A percentile compares a stretch with the other conserved stretches of the same genome.
Evolutionary conservation across 1,140 invertebrate species (phyloP).

Genomic region (Pseudachorutes palmiensis): DNA sequence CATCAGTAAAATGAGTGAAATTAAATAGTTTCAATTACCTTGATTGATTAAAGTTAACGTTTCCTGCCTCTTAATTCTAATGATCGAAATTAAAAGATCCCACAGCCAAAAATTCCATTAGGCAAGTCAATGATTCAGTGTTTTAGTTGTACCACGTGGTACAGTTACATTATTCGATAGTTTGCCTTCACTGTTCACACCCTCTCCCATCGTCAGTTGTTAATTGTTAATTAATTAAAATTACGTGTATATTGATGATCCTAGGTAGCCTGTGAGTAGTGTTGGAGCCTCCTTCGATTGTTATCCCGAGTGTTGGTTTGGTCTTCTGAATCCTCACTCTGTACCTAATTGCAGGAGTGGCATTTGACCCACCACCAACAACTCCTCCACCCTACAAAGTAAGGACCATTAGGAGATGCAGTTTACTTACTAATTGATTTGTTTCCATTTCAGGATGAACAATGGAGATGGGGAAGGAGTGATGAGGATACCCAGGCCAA

Average conservation of each 20-base stretch:
- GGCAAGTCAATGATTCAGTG: too few species aligned
- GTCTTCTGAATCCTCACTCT: slow-evolving; percentile 77
- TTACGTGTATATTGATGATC: slow-evolving; percentile 93
- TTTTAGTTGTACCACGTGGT: too few species aligned
- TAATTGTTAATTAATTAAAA: slow-evolving; percentile 37
- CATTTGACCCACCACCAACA: background rate
- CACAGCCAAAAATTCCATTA: too few species aligned
- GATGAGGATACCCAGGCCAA: too few species aligned
- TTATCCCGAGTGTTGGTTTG: slow-evolving; percentile 87
- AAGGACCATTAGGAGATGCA: too few species aligned
- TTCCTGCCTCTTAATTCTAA: too few species aligned
- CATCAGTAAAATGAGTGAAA: too few species aligned
- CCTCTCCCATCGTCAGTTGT: background rate
- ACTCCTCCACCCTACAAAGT: background rate
- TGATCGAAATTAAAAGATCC: too few species aligned
- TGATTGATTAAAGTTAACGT: background rate
- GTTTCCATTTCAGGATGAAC: too few species aligned
- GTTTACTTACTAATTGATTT: too few species aligned
- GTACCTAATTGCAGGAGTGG: slow-evolving; percentile 23
- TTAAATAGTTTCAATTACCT: background rate
- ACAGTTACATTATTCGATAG: too few species aligned
- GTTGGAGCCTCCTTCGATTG: slow-evolving; percentile 92
- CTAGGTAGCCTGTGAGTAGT: slow-evolving; percentile 85
- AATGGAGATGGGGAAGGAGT: too few species aligned
- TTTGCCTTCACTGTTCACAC: background rate